Evolutionary conservation across 2,113 vertebrate genomes (phyloP).

Genomic region (Pygoscelis adeliae): DNA sequence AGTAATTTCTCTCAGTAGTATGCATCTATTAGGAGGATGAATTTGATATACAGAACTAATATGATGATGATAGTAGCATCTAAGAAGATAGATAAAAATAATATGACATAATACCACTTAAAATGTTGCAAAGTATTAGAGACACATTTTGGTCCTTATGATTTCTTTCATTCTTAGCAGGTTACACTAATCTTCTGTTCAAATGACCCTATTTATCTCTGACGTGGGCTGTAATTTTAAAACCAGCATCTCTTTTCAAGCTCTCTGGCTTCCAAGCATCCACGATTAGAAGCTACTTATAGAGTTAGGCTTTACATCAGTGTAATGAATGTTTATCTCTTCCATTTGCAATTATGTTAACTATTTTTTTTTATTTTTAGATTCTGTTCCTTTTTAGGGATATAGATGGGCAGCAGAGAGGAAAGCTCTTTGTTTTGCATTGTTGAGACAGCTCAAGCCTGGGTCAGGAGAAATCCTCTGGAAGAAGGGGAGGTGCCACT

Average conservation of each 20-base stretch:
- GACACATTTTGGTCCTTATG: neutral
- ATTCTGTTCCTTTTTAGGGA: neutral
- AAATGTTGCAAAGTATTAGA: neutral
- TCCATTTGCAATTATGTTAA: neutral
- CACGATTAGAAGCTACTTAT: neutral
- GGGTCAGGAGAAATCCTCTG: neutral
- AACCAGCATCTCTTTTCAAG: neutral
- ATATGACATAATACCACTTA: neutral
- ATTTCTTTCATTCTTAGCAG: constrained; percentile 7
- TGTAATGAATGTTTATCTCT: neutral
- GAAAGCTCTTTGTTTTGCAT: neutral
- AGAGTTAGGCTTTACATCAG: neutral
- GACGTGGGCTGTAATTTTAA: constrained; percentile 23
- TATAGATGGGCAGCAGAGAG: neutral
- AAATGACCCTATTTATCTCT: neutral
- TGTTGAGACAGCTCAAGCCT: neutral
- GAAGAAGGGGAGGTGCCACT: neutral
- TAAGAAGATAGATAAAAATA: neutral
- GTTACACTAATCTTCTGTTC: constrained; percentile 5
- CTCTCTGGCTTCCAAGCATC: neutral
- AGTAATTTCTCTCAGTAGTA: neutral
- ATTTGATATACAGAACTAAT: constrained; percentile 10
- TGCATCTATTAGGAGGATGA: neutral
- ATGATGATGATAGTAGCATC: neutral
- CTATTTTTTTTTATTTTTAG: too few species aligned